phyloP scores from a whole-genome alignment of 2,797 vertebrate species.

The Falco naumanni region DNA sequence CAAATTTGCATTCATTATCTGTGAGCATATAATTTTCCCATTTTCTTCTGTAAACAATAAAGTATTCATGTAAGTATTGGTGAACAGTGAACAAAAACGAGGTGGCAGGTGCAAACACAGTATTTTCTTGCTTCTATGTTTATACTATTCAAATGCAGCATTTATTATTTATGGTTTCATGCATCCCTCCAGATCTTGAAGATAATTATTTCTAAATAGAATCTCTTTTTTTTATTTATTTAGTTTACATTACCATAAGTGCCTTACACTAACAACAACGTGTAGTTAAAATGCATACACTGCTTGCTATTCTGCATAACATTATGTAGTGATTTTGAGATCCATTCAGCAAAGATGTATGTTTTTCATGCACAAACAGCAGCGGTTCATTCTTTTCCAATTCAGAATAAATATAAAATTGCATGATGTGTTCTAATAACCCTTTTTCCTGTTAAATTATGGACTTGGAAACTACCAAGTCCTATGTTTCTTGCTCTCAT shows the following conservation, averaged over 20 bases:
- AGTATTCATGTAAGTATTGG: background rate
- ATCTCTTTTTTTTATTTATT: background rate
- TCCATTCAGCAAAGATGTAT: background rate
- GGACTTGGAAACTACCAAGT: background rate
- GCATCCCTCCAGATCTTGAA: background rate
- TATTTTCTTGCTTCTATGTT: background rate
- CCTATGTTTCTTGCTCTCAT: background rate
- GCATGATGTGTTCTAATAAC: background rate
- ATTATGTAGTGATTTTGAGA: background rate
- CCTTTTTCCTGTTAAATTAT: background rate
- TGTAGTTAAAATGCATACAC: background rate
- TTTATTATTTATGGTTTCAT: conserved; percentile 23
- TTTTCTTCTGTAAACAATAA: background rate
- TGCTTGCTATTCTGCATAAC: background rate
- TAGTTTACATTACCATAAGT: background rate
- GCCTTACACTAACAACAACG: background rate
- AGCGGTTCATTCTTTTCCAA: background rate
- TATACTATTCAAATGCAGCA: background rate
- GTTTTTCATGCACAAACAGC: background rate
- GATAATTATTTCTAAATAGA: background rate
- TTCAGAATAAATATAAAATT: background rate
- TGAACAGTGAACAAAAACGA: background rate
- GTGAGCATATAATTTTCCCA: background rate
- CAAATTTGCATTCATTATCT: background rate
- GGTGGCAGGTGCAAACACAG: background rate